Evolutionary conservation across 1,140 invertebrate genomes (phyloP), one percentile per base, ranked within the genome.

Genomic region (Drosophila sp.): DNA sequence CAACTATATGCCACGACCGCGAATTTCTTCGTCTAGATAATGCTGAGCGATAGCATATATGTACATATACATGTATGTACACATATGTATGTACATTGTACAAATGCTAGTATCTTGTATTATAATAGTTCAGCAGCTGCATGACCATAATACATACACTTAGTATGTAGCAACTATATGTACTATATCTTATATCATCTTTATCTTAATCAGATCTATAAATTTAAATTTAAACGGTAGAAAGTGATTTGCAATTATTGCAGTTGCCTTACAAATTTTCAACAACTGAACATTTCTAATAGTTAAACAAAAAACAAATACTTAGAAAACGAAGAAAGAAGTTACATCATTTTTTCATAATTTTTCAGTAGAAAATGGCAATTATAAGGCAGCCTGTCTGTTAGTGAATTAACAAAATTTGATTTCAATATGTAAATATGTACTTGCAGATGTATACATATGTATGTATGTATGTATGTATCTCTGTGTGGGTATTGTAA

Each of bases 1-100:
- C n/a, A 40, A 56, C 18, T 56, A 34, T 51, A 45, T 54, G 61
- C 67, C 61, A 65, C 61, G 61, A 70, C 66, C 59, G 66, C 66
- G 57, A 69, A 62, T 18, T 18, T 7, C 4, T 27, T 45, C 4
- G 9, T 29, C 14, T 34, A 32, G 40, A 11, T 27, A 53, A 25
- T 41, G 25, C 36, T 16, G 40, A 45, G 53, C 36, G 36, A 3
- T 27, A 40, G 34, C 34, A 54, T 25, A 18, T 32, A 43, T 43
- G n/a, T 43, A 38, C 14, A 6, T 18, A 41, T 16, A 16, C 13
- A 41, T 54, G 32, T 54, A 21, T 54, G 14, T 38, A 38, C 21
- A 27, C 11, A 25, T 56, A 43, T 40, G 21, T 21, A 21, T 21
- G 21, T 21, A 21, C 21, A 21, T 21, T 21, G 21, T 21, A 21